Percentiles rank a stretch among this genome's conserved stretches.
phyloP scores from a whole-genome alignment of 2,113 vertebrate species.

The pig (Sus scrofa) region DNA sequence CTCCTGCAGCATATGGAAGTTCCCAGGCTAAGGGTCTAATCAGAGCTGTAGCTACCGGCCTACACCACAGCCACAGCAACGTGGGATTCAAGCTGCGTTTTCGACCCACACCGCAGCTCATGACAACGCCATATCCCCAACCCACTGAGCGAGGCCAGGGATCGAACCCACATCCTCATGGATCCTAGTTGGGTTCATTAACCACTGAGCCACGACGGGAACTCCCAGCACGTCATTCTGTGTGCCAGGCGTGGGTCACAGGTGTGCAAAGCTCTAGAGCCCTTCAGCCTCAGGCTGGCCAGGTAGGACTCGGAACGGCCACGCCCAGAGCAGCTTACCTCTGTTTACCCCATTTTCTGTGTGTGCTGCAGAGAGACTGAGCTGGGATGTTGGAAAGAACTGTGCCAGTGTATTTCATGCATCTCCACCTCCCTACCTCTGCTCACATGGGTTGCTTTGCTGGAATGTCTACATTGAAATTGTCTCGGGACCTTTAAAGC shows the following conservation, averaged over 20 bases:
- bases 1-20: no score
- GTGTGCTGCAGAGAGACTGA: neutral
- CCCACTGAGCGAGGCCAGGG: no score
- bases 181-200: no score
- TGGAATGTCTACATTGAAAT: neutral
- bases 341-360: neutral
- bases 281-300: neutral
- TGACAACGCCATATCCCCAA: no score
- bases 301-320: neutral
- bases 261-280: neutral
- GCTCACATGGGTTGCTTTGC: neutral
- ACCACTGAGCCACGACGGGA: no score
- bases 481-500: neutral
- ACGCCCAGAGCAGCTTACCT: neutral
- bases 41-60: no score
- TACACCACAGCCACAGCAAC: no score
- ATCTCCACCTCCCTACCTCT: neutral
- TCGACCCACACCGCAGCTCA: no score
- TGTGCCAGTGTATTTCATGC: neutral
- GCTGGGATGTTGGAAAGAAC: neutral
- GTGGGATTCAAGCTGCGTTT: no score
- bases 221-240: fast-evolving
- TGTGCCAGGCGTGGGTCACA: neutral
- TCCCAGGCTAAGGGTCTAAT: no score
- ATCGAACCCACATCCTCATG: no score